Conservation (phyloP, 2,888 invertebrate species). For the Terebella lapidaria region DNA sequence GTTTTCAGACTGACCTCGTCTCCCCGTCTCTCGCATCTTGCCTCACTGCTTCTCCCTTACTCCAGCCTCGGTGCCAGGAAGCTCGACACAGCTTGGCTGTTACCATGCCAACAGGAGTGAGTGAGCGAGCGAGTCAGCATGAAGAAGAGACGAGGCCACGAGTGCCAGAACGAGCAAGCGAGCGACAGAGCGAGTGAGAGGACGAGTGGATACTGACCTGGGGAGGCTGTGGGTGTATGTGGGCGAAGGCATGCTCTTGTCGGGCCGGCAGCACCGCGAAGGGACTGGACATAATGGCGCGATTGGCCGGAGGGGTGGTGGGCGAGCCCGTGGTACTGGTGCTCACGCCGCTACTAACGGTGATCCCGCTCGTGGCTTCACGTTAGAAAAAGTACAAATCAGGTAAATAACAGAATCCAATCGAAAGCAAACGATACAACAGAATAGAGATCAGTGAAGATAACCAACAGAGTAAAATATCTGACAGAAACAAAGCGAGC, state of each 20-base stretch:
- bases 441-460: neutral
- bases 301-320: conserved; percentile 29
- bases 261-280: conserved; percentile 49
- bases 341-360: neutral
- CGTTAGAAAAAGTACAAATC: neutral
- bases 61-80: too few species aligned
- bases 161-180: too few species aligned
- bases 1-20: too few species aligned
- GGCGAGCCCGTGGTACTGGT: conserved; percentile 2
- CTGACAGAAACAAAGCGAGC: too few species aligned
- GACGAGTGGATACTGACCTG: conserved; percentile 40
- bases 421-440: neutral
- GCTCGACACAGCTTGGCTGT: too few species aligned
- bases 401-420: conserved; percentile 1
- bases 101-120: too few species aligned
- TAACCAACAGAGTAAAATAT: too few species aligned
- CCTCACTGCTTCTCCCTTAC: too few species aligned
- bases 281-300: conserved; percentile 54
- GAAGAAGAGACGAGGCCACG: too few species aligned
- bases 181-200: too few species aligned
- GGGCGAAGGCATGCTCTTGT: conserved; percentile 78
- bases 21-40: too few species aligned
- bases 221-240: conserved; percentile 77
- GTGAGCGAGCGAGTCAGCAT: too few species aligned
- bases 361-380: neutral